Conservation (phyloP, 2,113 vertebrate species). For the Notothenia coriiceps region DNA sequence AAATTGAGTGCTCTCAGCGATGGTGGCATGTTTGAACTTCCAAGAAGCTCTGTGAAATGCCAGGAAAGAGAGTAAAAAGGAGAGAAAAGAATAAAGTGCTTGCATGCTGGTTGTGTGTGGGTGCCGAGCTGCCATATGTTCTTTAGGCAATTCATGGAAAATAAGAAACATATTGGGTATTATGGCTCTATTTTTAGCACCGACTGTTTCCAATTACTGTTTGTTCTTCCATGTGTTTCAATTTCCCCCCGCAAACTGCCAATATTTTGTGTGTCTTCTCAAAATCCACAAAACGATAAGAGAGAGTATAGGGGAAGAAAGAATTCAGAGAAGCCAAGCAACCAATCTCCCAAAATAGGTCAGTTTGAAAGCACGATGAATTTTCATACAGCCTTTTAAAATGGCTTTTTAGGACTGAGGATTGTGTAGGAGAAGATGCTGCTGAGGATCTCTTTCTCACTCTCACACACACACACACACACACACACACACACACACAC, state of each 20-base stretch:
- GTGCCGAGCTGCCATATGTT: constrained; percentile 47
- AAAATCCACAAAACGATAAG: constrained; percentile 63
- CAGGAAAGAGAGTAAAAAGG: constrained; percentile 17
- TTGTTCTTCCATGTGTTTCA: constrained; percentile 43
- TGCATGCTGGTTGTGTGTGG: constrained; percentile 9
- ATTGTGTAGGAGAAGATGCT: constrained; percentile 70
- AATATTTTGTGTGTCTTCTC: constrained; percentile 55
- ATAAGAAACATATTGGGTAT: constrained; percentile 40
- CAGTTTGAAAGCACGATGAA: constrained; percentile 75
- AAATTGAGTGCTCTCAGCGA: constrained; percentile 51
- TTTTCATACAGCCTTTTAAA: constrained; percentile 70
- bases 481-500: not conserved
- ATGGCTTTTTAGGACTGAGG: constrained; percentile 69
- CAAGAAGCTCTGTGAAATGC: constrained; percentile 46
- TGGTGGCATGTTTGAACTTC: constrained; percentile 48
- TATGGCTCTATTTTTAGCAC: constrained; percentile 64
- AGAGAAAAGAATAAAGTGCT: not conserved
- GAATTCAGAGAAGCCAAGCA: constrained; percentile 58
- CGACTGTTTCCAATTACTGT: not conserved
- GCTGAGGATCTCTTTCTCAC: constrained; percentile 56
- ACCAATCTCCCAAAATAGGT: constrained; percentile 77
- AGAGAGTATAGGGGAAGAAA: constrained; percentile 1
- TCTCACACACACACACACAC: not conserved
- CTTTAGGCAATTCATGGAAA: constrained; percentile 53
- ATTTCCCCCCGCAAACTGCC: constrained; percentile 49